Conservation (phyloP, 2,113 vertebrate genomes). For the Craseonycteris thonglongyai region DNA sequence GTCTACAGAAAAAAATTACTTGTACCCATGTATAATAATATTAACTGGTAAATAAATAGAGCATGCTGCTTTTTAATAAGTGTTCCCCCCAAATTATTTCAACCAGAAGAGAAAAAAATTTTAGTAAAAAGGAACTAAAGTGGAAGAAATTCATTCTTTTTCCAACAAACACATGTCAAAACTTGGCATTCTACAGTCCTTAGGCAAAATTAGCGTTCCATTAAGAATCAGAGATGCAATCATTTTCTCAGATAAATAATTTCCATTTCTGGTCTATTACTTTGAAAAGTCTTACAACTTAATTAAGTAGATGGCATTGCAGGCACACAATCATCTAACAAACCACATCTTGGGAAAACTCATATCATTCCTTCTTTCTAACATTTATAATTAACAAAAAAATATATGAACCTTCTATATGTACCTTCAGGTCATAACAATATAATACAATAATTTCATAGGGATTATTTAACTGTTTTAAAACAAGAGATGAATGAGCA, state of each 20-base stretch:
- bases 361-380: neutral
- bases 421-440: neutral
- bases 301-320: neutral
- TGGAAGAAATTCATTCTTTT: conserved; percentile 53
- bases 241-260: conserved; percentile 48
- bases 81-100: conserved; percentile 15
- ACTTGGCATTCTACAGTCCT: conserved; percentile 14
- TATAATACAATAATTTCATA: neutral
- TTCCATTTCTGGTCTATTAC: neutral
- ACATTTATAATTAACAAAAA: conserved; percentile 11
- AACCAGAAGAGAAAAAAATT: conserved; percentile 14
- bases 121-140: conserved; percentile 38
- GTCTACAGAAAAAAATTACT: neutral
- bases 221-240: conserved; percentile 27
- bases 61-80: conserved; percentile 36
- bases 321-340: neutral
- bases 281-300: conserved; percentile 19
- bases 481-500: neutral
- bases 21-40: neutral
- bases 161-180: conserved; percentile 50
- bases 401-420: neutral
- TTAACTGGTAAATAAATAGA: conserved; percentile 34
- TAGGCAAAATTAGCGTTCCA: conserved; percentile 42
- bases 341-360: neutral
- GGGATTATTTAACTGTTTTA: neutral